phyloP scores from a whole-genome alignment of 2,113 vertebrate species.

The Macrotus californicus region DNA sequence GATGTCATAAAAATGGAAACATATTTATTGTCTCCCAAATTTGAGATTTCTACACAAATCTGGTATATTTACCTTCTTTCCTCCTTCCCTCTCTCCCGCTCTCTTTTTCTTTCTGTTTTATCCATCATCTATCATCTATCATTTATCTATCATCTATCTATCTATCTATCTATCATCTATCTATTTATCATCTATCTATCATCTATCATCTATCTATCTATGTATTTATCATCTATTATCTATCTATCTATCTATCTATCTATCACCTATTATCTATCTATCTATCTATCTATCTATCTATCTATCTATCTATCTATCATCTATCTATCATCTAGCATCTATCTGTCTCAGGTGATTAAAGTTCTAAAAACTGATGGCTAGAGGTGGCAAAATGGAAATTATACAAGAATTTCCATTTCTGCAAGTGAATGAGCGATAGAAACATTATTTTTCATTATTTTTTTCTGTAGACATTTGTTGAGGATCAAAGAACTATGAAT shows the following conservation, averaged over 20 bases:
- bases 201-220: background rate
- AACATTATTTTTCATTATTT: background rate
- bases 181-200: background rate
- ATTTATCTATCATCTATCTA: too few species aligned
- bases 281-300: background rate
- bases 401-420: background rate
- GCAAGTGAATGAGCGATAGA: background rate
- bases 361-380: background rate
- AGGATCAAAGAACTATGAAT: background rate
- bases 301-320: background rate
- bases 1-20: background rate
- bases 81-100: accelerated
- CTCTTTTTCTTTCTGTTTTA: background rate
- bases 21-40: background rate
- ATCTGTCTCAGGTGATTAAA: background rate
- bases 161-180: background rate
- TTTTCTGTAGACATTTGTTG: background rate
- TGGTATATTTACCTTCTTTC: background rate
- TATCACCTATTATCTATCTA: background rate
- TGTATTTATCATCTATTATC: background rate
- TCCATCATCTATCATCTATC: background rate
- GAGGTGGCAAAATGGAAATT: background rate
- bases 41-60: conserved; percentile 14
- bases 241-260: background rate
- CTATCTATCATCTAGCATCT: background rate